These are phyloP conservation scores for Castor canadensis DNA, from an alignment of 2,113 vertebrate genomes.

Conservation along the genomic window DNA sequence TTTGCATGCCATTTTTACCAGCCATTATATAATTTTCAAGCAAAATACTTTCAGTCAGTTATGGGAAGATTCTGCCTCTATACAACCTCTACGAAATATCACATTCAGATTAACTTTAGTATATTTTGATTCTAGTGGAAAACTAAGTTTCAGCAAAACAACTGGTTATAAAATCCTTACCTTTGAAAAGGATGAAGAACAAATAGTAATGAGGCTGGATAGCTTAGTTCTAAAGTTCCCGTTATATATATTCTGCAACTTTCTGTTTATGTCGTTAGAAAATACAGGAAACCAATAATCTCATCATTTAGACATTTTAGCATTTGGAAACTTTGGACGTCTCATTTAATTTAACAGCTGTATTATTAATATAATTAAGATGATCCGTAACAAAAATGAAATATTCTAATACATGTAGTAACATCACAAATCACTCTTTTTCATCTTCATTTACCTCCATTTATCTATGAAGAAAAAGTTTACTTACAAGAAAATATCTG, in stretches of 20 bases:
- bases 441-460: neutral
- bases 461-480: neutral
- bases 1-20: neutral
- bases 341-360: neutral
- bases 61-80: neutral
- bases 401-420: neutral
- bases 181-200: neutral
- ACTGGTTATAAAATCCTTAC: constrained; percentile 52
- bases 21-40: constrained; percentile 32
- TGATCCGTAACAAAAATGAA: neutral
- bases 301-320: neutral
- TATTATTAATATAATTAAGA: neutral
- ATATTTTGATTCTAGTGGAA: constrained; percentile 11
- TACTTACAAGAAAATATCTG: neutral
- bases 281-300: neutral
- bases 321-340: neutral
- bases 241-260: constrained; percentile 59
- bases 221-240: neutral
- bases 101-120: constrained; percentile 42
- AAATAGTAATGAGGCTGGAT: constrained; percentile 32
- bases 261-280: constrained; percentile 36
- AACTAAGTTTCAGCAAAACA: constrained; percentile 40
- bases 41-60: neutral
- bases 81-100: neutral
- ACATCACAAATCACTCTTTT: neutral